A percentile compares a stretch with the other conserved stretches of the same genome.
Evolutionary conservation across 2,113 vertebrate genomes (phyloP).

Genomic region (Micronycteris hirsuta): DNA sequence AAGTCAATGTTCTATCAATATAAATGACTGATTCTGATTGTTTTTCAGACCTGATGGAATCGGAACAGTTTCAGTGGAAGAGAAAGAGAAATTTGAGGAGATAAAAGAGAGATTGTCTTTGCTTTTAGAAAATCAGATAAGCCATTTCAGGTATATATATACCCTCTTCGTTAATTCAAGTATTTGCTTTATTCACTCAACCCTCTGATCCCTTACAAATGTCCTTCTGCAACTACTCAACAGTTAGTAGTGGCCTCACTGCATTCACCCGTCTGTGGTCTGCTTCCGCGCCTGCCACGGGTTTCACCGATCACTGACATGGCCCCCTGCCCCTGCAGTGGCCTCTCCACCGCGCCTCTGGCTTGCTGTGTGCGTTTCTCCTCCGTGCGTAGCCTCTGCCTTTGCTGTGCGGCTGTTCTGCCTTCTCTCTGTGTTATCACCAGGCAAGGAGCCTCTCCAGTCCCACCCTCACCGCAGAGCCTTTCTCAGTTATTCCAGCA

Average conservation of each 20-base stretch:
- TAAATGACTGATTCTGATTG: constrained; percentile 55
- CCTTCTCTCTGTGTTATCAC: background rate
- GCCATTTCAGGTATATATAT: constrained; percentile 93
- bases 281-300: background rate
- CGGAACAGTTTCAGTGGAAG: constrained; percentile 93
- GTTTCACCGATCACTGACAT: background rate
- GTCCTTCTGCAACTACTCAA: background rate
- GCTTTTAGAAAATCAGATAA: constrained; percentile 95
- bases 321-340: accelerated
- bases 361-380: background rate
- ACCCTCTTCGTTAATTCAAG: background rate
- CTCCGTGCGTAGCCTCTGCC: background rate
- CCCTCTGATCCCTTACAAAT: background rate
- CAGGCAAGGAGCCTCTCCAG: background rate
- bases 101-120: constrained; percentile 88
- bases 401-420: background rate
- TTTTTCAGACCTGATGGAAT: constrained; percentile 93
- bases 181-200: background rate
- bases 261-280: background rate
- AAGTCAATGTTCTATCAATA: background rate
- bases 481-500: background rate
- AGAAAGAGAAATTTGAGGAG: constrained; percentile 92
- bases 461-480: background rate
- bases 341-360: background rate
- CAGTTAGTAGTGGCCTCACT: background rate